phyloP scores from a whole-genome alignment of 2,888 invertebrate genomes.

The Calameuta pallipes region DNA sequence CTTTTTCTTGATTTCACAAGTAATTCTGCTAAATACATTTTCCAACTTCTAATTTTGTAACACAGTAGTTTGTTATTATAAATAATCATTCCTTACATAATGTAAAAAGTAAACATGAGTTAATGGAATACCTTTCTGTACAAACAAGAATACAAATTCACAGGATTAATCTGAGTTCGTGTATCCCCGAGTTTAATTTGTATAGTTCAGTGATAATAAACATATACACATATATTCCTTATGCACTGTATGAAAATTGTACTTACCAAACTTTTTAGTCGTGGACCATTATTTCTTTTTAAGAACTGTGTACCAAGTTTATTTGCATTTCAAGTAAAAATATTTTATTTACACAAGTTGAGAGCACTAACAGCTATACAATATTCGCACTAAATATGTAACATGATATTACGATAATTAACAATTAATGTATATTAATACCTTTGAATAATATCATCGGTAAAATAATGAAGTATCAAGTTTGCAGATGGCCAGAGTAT shows the following conservation, averaged over 20 bases:
- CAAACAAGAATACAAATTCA: background rate
- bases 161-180: background rate
- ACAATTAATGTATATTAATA: background rate
- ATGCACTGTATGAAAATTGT: background rate
- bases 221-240: conserved; percentile 31
- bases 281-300: background rate
- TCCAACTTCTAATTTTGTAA: background rate
- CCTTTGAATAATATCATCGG: background rate
- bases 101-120: background rate
- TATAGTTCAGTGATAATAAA: conserved; percentile 31
- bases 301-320: background rate
- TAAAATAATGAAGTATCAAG: background rate
- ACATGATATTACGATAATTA: background rate
- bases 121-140: background rate
- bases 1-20: background rate
- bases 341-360: background rate
- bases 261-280: background rate
- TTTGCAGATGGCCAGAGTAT: background rate
- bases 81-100: background rate
- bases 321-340: background rate
- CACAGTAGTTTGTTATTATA: background rate
- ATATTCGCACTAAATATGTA: background rate
- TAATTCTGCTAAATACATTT: background rate
- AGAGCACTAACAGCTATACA: background rate
- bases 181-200: conserved; percentile 21